phyloP scores from a whole-genome alignment of 2,113 vertebrate species.

The Hippopotamus amphibius region DNA sequence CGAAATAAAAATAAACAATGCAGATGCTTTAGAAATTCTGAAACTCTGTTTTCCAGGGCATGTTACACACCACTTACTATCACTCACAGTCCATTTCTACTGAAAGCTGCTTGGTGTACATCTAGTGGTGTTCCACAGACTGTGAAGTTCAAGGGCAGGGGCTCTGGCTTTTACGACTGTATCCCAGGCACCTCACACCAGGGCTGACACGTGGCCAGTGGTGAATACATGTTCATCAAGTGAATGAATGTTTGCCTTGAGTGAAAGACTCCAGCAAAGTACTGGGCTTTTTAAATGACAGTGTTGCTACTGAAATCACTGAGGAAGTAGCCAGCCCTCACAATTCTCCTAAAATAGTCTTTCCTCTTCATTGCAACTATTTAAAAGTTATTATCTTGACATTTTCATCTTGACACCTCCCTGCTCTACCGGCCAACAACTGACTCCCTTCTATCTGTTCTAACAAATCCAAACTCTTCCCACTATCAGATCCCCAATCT shows the following conservation, averaged over 20 bases:
- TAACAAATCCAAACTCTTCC: neutral
- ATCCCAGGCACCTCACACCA: neutral
- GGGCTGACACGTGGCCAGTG: neutral
- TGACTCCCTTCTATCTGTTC: neutral
- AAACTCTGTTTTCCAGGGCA: neutral
- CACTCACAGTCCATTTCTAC: neutral
- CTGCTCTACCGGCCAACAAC: neutral
- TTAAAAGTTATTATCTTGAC: neutral
- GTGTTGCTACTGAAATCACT: neutral
- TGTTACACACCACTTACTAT: neutral
- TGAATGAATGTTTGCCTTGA: neutral
- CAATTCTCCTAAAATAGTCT: neutral
- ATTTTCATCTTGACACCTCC: neutral
- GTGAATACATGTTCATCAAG: neutral
- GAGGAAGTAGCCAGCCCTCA: neutral
- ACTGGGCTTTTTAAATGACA: neutral
- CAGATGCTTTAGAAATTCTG: conserved; percentile 25
- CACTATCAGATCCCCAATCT: neutral
- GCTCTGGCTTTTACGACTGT: neutral
- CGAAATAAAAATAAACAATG: conserved; percentile 21
- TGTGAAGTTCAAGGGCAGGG: neutral
- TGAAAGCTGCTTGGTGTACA: neutral
- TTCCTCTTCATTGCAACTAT: neutral
- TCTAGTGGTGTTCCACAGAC: neutral
- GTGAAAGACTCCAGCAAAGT: neutral